A percentile compares a stretch with the other conserved stretches of the same genome.
Evolutionary conservation across 53 echinoderm and acorn worm genomes (phyloP).

Genomic region (Crossaster papposus): DNA sequence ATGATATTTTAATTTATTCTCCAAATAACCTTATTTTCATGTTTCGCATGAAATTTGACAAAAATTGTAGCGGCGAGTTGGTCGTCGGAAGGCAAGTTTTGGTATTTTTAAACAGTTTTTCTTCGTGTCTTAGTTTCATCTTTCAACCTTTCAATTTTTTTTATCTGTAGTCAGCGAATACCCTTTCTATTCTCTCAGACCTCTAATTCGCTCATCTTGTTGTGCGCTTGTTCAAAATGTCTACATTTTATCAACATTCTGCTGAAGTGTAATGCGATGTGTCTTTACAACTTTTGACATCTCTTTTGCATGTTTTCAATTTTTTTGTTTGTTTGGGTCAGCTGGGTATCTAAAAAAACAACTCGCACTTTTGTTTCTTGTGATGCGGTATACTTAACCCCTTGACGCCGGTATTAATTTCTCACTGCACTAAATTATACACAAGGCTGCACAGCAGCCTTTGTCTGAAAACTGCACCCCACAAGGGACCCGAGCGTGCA

Average conservation of each 20-base stretch:
- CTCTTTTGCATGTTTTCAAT: background rate
- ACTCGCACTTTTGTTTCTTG: too few species aligned
- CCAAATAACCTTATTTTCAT: conserved; percentile 34
- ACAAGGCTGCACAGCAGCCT: too few species aligned
- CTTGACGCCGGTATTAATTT: too few species aligned
- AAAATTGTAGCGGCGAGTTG: conserved; percentile 69
- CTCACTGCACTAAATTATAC: too few species aligned
- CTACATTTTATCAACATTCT: background rate
- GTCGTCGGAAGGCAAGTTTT: conserved; percentile 82
- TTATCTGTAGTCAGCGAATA: background rate
- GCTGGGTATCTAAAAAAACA: too few species aligned
- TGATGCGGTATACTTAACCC: too few species aligned
- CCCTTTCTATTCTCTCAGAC: background rate
- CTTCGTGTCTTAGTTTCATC: background rate
- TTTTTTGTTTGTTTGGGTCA: background rate
- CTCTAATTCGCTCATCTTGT: background rate
- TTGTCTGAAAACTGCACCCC: too few species aligned
- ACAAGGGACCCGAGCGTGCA: too few species aligned
- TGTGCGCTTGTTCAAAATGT: background rate
- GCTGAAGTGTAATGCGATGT: background rate
- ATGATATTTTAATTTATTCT: background rate
- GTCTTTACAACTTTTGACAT: background rate
- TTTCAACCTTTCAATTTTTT: background rate
- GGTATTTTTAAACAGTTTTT: background rate
- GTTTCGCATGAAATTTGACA: conserved; percentile 23